A percentile compares a stretch with the other conserved stretches of the same genome.
Conservation (phyloP, 2,113 vertebrate species). For the Corydoras sp. region DNA sequence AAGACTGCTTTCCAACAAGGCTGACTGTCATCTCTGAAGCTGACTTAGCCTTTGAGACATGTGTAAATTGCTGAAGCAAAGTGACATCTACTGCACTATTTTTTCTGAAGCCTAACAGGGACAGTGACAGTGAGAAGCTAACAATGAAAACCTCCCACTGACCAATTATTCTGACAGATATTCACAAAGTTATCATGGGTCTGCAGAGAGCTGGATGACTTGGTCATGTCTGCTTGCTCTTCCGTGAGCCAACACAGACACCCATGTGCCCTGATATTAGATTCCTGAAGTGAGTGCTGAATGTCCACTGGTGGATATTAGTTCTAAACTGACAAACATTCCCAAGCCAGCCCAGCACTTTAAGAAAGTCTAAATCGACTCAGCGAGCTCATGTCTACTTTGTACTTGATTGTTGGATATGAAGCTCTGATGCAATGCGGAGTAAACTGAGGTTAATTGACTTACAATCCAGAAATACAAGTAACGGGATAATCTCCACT, state of each 20-base stretch:
- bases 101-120: constrained; percentile 5
- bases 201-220: constrained; percentile 11
- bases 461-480: constrained; percentile 1
- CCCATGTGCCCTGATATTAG: background rate
- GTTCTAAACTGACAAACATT: constrained; percentile 27
- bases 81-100: constrained; percentile 8
- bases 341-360: constrained; percentile 1
- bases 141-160: background rate
- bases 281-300: constrained; percentile 20
- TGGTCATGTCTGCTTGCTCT: background rate
- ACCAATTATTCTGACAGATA: background rate
- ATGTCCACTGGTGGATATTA: constrained; percentile 8
- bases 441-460: background rate
- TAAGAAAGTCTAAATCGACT: background rate
- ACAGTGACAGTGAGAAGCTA: background rate
- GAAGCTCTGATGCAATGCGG: constrained; percentile 2
- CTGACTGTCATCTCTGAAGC: background rate
- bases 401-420: constrained; percentile 17
- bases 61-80: background rate
- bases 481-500: no score
- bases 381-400: constrained; percentile 9
- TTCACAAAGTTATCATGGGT: constrained; percentile 1
- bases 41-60: background rate
- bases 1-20: background rate
- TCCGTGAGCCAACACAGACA: constrained; percentile 9